Evolutionary conservation across 1,140 invertebrate genomes (phyloP), one percentile per base, ranked within the genome.

Genomic region (Ips nitidus): DNA sequence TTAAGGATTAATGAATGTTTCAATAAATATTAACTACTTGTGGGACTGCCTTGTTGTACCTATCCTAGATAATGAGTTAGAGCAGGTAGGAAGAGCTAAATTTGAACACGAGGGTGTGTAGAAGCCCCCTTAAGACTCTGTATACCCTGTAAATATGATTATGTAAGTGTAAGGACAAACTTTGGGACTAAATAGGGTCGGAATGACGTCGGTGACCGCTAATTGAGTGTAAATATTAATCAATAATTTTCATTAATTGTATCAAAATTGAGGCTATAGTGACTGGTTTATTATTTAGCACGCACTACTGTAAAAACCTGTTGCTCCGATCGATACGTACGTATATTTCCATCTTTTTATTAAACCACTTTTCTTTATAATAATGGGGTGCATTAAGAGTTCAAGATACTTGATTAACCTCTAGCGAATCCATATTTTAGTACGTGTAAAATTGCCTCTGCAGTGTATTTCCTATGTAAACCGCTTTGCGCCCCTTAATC

Each of bases 1-100:
- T 50, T 50, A 50, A 50, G 45, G 45, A 50, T 50, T 50, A 50
- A 50, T 50, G 45, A 50, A 50, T 50, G 22, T 50, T 50, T 50
- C 45, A 50, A 50, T 50, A 50, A 50, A 50, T 50, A 50, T 50
- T 50, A 50, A 50, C 45, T 50, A 50, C 45, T 50, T 50, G 45
- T 50, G 45, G 45, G 45, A 50, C 45, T 50, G 45, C 45, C 45
- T 50, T 50, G 45, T 6, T 50, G 22, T 50, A 50, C 22, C 22
- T 50, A 8, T 8, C 45, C 22, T 50, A 6, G 22, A 50, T 50
- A 50, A 50, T 50, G 22, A 50, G 1, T 50, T 50, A 8, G 45
- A 50, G 45, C 45, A 50, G 45, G 3, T 50, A 50, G 45, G 6
- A 50, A 50, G 45, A 22, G 45, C 22, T 50, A 50, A 50, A 50